Percentiles rank a stretch among this genome's conserved stretches.
These are phyloP conservation scores for Tyrannus savana DNA, from an alignment of 2,113 vertebrate species.

Conservation along the genomic window DNA sequence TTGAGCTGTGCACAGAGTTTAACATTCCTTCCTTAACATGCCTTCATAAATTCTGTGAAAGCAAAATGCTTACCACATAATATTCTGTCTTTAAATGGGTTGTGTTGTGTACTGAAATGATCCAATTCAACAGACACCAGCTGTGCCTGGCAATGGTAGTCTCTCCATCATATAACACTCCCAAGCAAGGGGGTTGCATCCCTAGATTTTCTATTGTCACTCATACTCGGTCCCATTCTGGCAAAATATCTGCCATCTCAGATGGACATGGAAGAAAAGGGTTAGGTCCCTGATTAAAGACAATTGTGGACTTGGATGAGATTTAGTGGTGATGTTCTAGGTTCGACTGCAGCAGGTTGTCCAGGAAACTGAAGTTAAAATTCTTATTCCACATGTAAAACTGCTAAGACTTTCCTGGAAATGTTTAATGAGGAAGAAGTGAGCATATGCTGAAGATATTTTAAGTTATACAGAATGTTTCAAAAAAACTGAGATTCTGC, in stretches of 20 bases:
- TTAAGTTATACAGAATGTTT: not conserved
- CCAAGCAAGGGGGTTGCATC: not conserved
- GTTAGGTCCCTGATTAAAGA: not conserved
- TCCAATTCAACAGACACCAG: not conserved
- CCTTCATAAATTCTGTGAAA: not conserved
- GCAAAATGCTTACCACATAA: not conserved
- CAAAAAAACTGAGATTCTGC: not conserved
- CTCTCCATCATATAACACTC: not conserved
- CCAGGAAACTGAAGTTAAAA: conserved; percentile 9
- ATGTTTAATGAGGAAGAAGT: not conserved
- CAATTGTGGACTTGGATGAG: not conserved
- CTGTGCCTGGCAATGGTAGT: not conserved
- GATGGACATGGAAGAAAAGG: not conserved
- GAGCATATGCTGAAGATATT: conserved; percentile 46
- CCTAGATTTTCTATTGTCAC: not conserved
- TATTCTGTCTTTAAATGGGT: not conserved
- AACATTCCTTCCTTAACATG: not conserved
- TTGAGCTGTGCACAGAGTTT: rapidly evolving
- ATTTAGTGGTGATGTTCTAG: not conserved
- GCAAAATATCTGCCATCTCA: not conserved
- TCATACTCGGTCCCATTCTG: not conserved
- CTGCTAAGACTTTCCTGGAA: conserved; percentile 17
- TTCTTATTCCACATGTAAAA: conserved; percentile 5
- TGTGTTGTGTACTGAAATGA: not conserved
- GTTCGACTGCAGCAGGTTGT: not conserved